Base-by-base conservation (phyloP, 2,113 vertebrate species). In the Ctenodactylus gundi region DNA sequence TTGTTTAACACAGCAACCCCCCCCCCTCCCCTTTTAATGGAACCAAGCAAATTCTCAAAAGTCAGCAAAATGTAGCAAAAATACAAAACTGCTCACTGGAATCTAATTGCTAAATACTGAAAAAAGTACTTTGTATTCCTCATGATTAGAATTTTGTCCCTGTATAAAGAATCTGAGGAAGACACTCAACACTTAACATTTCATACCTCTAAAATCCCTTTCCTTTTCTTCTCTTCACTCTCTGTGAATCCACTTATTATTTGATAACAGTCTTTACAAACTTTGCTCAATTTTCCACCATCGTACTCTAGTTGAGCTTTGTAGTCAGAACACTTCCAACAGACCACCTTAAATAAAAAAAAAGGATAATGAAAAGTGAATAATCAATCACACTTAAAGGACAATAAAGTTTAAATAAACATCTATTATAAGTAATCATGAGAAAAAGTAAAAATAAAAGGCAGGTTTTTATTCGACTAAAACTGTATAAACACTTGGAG, bases 271-370 rank as follows among this genome's bases (percentile, higher is more conserved):
- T 99, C 99, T 93, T 98, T 99, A 95, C 99, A 99, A n/a, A 99
- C 99, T 97, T 99, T 99, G 97, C 98, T 99, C 95, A 98, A 82
- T 95, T 99, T 99, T 92, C 99, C 98, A 25, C 98, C 94, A 17
- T 99, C 99, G 1, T 99, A 99, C 76, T 99, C 99, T 0, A 99
- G 99, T 25, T 98, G 93, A 65, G 98, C 99, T 97, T 99, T 99
- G 78, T 99, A 99, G 97, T 99, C 99, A 13, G 99, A 99, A 97
- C 99, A 99, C 95, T 99, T 99, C 99, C 99, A 99, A 96, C 99
- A 99, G 88, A 99, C 99, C 97, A 99, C 99, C 99, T 99, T 97
- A 18, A 83, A 73, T 90, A 51, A n/a, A 31, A 49, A 85, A 93
- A 93, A 80, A 36, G 78, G 78, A 25, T 49, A 41, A 70, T 13